Conservation (phyloP, 2,797 vertebrate species). For the Enteromius afrohamiltoni region DNA sequence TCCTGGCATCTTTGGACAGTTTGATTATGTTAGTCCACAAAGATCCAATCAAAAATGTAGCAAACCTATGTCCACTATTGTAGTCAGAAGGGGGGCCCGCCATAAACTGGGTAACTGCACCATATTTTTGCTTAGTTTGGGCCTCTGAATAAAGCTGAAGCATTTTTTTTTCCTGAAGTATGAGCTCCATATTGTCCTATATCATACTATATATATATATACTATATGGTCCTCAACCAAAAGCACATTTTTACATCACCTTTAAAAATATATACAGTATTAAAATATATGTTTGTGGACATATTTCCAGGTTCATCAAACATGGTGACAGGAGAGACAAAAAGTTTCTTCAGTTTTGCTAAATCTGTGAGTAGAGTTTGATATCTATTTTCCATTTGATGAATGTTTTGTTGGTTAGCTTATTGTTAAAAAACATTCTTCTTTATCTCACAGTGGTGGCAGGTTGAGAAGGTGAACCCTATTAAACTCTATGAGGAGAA, state of each 20-base stretch:
- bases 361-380: slow-evolving; percentile 90
- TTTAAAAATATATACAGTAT: neutral
- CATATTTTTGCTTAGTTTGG: neutral
- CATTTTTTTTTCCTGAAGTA: neutral
- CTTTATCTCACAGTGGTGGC: slow-evolving; percentile 89
- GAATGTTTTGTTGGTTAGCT: neutral
- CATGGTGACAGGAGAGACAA: slow-evolving; percentile 99
- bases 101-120: no score
- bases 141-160: neutral
- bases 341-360: slow-evolving; percentile 99
- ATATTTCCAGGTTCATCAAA: slow-evolving; percentile 93
- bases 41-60: no score
- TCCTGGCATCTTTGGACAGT: no score
- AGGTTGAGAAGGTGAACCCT: slow-evolving; percentile 99
- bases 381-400: neutral
- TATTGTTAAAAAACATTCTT: neutral
- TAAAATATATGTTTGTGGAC: slow-evolving; percentile 33
- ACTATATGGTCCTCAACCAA: neutral
- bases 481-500: slow-evolving; percentile 99
- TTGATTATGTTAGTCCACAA: no score
- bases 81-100: no score
- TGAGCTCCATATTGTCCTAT: neutral
- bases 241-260: neutral
- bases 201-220: neutral
- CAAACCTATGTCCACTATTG: no score